Conservation (phyloP, 35 echinoderm and acorn worm species). For the Heliocidaris tuberculata region DNA sequence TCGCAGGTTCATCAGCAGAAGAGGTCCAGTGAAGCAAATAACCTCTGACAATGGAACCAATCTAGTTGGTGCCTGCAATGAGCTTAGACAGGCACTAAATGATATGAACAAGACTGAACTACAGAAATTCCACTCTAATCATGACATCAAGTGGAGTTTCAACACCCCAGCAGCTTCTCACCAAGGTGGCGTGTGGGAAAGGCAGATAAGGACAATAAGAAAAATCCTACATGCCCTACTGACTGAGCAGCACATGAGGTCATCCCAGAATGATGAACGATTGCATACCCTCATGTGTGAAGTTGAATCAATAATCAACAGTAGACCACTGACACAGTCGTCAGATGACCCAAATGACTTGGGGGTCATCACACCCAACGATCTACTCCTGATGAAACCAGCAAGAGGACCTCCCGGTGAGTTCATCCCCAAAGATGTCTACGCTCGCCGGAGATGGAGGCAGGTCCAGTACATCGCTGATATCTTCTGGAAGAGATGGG, state of each 20-base stretch:
- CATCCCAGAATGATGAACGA: constrained; percentile 53
- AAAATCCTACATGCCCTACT: constrained; percentile 23
- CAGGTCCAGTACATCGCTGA: constrained; percentile 65
- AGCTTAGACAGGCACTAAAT: neutral
- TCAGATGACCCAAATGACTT: constrained; percentile 62
- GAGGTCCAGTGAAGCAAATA: constrained; percentile 47
- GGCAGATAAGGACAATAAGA: constrained; percentile 25
- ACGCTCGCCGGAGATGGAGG: constrained; percentile 53
- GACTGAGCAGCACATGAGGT: constrained; percentile 41
- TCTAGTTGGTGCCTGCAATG: constrained; percentile 30
- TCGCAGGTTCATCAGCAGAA: constrained; percentile 45
- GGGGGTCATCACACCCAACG: constrained; percentile 57
- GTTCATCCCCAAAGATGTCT: neutral
- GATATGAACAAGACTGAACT: neutral
- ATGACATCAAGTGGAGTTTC: constrained; percentile 38
- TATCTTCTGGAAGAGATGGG: too few species aligned
- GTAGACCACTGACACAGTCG: constrained; percentile 52
- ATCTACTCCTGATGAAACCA: constrained; percentile 48
- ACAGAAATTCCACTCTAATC: neutral
- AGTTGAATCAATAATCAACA: constrained; percentile 65
- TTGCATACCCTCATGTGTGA: constrained; percentile 61
- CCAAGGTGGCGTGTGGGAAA: constrained; percentile 46
- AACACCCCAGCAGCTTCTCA: constrained; percentile 48
- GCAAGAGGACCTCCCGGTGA: constrained; percentile 26
- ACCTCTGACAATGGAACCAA: constrained; percentile 55